Evolutionary conservation across 2,797 vertebrate genomes (phyloP).

Genomic region (Enteromius fasciolatus): DNA sequence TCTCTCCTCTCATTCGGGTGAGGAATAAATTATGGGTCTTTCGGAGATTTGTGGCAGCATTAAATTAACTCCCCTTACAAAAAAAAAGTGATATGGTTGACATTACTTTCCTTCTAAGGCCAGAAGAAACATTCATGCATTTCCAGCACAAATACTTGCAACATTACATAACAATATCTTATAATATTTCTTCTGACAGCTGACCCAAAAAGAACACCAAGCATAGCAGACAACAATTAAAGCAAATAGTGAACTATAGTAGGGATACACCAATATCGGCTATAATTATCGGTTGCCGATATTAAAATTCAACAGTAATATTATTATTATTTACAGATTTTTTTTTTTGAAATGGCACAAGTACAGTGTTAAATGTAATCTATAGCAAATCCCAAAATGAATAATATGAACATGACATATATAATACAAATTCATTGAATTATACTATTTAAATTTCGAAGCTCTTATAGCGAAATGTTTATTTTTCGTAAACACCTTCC

Average conservation of each 20-base stretch:
- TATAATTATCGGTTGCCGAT: background rate
- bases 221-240: background rate
- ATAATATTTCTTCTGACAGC: background rate
- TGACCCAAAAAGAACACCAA: background rate
- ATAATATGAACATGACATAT: too few species aligned
- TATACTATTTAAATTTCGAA: background rate
- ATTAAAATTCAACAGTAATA: too few species aligned
- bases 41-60: constrained; percentile 32
- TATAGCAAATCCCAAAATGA: too few species aligned
- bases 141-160: background rate
- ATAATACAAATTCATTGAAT: too few species aligned
- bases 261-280: background rate
- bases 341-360: too few species aligned
- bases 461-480: background rate
- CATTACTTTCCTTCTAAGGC: background rate
- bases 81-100: background rate
- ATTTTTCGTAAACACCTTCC: background rate
- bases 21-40: constrained; percentile 39
- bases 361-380: too few species aligned
- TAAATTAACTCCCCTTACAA: constrained; percentile 18
- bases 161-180: background rate
- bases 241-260: background rate
- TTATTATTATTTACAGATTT: too few species aligned
- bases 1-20: background rate
- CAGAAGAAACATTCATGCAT: constrained; percentile 9